Percentiles rank a stretch among this genome's conserved stretches.
Conservation (phyloP, 2,888 invertebrate genomes). For the Cynaeus angustus region DNA sequence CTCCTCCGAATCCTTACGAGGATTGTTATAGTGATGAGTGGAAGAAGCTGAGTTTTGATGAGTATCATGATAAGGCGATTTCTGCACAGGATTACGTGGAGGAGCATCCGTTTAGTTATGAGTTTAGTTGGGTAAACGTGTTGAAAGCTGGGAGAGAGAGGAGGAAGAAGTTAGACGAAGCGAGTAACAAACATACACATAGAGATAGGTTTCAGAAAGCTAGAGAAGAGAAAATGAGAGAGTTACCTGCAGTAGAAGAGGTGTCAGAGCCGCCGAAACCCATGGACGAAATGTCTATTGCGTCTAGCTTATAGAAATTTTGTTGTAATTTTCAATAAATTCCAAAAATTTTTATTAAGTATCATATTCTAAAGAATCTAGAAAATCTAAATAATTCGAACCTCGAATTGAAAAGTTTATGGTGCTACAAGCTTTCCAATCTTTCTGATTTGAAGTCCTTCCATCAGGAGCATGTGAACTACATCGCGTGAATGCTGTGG, state of each 20-base stretch:
- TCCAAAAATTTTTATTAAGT: no score
- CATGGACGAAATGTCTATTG: no score
- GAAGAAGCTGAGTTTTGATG: slow-evolving; percentile 68
- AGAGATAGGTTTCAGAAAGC: no score
- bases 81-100: slow-evolving; percentile 70
- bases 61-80: slow-evolving; percentile 68
- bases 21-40: slow-evolving; percentile 64
- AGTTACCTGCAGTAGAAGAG: not conserved
- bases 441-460: slow-evolving; percentile 77
- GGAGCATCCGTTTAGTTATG: slow-evolving; percentile 72
- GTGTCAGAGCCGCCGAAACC: no score
- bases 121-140: slow-evolving; percentile 76
- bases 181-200: slow-evolving; percentile 2
- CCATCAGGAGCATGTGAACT: slow-evolving; percentile 78
- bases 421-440: no score
- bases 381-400: no score
- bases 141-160: slow-evolving; percentile 59
- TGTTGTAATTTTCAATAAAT: no score
- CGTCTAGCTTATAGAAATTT: no score
- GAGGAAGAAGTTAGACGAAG: slow-evolving; percentile 32
- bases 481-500: slow-evolving; percentile 81
- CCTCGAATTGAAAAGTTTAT: no score
- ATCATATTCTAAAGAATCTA: no score
- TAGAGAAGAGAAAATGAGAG: slow-evolving; percentile 6
- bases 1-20: slow-evolving; percentile 68